phyloP scores from a whole-genome alignment of 2,797 vertebrate genomes.

The Luscinia megarhynchos region DNA sequence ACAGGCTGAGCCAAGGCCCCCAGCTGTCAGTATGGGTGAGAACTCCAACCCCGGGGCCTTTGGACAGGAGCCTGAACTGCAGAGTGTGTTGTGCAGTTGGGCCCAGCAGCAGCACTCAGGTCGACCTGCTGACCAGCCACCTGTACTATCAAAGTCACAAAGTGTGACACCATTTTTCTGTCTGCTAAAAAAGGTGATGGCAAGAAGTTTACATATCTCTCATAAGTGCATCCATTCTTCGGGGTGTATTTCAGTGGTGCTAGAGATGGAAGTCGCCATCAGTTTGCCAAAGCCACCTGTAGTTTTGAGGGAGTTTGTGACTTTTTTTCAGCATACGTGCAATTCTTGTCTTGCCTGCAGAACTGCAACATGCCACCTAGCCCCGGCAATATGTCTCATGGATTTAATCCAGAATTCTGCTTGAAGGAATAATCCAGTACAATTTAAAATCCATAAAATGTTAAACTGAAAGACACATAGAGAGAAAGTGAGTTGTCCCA shows the following conservation, averaged over 20 bases:
- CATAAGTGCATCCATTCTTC: rapidly evolving
- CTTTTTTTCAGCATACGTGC: neutral
- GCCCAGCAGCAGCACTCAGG: neutral
- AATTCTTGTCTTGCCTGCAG: neutral
- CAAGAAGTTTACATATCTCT: neutral
- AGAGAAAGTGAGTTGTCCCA: neutral
- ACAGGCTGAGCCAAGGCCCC: neutral
- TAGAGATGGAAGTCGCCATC: neutral
- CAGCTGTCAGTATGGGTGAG: neutral
- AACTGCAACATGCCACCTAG: neutral
- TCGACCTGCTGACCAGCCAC: neutral
- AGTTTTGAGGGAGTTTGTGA: neutral
- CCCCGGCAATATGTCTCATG: neutral
- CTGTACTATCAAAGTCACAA: neutral
- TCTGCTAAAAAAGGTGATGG: neutral
- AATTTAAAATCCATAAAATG: neutral
- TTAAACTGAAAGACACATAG: neutral
- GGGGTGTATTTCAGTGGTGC: rapidly evolving
- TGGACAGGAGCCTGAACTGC: neutral
- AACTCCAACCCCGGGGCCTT: rapidly evolving
- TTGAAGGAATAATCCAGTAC: neutral
- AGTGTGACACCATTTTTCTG: neutral
- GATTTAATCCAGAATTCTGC: neutral
- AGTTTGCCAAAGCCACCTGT: neutral
- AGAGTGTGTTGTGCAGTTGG: rapidly evolving